Conservation (phyloP, 2,797 vertebrate species). For the Betta splendens region DNA sequence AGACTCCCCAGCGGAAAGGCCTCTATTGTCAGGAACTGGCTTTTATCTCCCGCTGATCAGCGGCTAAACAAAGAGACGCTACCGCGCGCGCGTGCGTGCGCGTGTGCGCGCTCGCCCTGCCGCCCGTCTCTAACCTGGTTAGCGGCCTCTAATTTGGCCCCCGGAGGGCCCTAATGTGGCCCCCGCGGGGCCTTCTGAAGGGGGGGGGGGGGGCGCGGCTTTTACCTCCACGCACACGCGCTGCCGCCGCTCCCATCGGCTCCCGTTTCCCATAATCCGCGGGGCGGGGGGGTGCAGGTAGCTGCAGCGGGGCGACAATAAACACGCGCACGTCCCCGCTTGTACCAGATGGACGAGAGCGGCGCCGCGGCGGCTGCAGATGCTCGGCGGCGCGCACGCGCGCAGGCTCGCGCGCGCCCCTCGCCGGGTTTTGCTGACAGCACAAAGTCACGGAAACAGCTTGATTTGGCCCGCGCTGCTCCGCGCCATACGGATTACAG, state of each 20-base stretch:
- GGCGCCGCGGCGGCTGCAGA: slow-evolving; percentile 55
- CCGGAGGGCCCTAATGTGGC: slow-evolving; percentile 68
- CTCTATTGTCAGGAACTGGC: slow-evolving; percentile 71
- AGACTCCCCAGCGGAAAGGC: slow-evolving; percentile 54
- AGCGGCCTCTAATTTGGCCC: slow-evolving; percentile 81
- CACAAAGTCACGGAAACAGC: slow-evolving; percentile 63
- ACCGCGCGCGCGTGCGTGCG: slow-evolving; percentile 27
- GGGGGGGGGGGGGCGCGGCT: slow-evolving; percentile 59
- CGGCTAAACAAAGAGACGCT: slow-evolving; percentile 66
- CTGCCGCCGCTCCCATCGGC: slow-evolving; percentile 36
- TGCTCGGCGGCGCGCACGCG: slow-evolving; percentile 57
- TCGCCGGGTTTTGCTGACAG: slow-evolving; percentile 71
- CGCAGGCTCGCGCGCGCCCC: slow-evolving; percentile 14
- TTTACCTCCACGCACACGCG: slow-evolving; percentile 20
- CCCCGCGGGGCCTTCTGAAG: slow-evolving; percentile 56
- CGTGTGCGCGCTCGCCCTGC: slow-evolving; percentile 55
- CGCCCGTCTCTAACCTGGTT: slow-evolving; percentile 76
- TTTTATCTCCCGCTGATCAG: slow-evolving; percentile 75
- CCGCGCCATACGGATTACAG: slow-evolving; percentile 66
- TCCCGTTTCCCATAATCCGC: slow-evolving; percentile 67
- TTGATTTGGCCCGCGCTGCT: slow-evolving; percentile 45
- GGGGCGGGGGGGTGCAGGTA: slow-evolving; percentile 60
- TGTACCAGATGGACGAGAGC: slow-evolving; percentile 55
- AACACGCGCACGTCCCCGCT: slow-evolving; percentile 22
- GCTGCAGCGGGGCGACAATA: slow-evolving; percentile 24